Evolutionary conservation across 2,888 invertebrate species (phyloP).

Genomic region (Apodemia hepburni): DNA sequence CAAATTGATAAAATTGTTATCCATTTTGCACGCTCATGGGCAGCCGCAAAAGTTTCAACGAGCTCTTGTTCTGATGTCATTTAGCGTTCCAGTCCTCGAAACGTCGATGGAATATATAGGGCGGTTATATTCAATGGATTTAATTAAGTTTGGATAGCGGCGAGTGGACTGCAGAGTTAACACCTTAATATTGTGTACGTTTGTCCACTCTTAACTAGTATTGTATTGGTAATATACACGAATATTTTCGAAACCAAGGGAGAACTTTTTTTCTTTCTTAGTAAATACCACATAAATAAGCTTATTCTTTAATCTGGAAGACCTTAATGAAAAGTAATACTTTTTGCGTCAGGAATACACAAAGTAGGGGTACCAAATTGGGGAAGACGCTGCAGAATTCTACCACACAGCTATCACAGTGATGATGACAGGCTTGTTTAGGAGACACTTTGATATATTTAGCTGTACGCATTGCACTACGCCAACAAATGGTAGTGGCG

Average conservation of each 20-base stretch:
- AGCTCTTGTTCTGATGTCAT: conserved; percentile 8
- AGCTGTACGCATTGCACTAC: no score
- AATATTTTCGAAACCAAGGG: neutral
- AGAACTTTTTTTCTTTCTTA: no score
- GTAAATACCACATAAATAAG: no score
- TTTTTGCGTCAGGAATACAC: no score
- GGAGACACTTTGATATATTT: no score
- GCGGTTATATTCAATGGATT: neutral
- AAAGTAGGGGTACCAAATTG: no score
- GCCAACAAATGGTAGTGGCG: no score
- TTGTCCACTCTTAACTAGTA: neutral
- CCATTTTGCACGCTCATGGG: neutral
- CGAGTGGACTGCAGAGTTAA: neutral
- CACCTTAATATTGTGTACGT: neutral
- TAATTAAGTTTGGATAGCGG: neutral
- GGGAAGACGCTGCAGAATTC: no score
- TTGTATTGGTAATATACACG: neutral
- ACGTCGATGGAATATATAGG: neutral
- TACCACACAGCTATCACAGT: no score
- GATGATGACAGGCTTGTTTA: no score
- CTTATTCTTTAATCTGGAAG: no score
- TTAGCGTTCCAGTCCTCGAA: neutral
- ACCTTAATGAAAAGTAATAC: no score
- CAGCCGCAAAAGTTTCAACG: conserved; percentile 5
- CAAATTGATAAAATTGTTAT: neutral